Percentiles rank a stretch among this genome's conserved stretches.
phyloP scores from a whole-genome alignment of 35 echinoderm and acorn worm genomes.

The Apostichopus californicus region DNA sequence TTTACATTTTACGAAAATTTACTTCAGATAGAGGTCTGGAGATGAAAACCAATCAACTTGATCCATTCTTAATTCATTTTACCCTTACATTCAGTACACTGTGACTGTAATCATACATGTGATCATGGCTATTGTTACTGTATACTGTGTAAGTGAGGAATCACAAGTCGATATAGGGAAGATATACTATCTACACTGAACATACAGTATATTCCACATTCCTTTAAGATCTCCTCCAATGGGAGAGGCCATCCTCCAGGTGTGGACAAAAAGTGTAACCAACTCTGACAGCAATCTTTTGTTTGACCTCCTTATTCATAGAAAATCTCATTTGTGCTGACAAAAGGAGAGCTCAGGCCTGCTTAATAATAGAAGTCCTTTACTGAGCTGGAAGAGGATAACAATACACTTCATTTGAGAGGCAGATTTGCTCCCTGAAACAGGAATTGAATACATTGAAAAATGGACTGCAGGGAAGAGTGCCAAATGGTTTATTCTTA shows the following conservation, averaged over 20 bases:
- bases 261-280: slow-evolving; percentile 26
- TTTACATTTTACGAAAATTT: too few species aligned
- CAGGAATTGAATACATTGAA: neutral
- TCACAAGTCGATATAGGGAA: too few species aligned
- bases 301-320: neutral
- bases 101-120: too few species aligned
- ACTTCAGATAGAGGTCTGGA: too few species aligned
- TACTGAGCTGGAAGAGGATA: neutral
- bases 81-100: too few species aligned
- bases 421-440: slow-evolving; percentile 16
- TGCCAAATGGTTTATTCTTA: neutral
- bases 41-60: too few species aligned
- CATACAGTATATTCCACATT: too few species aligned
- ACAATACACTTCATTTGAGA: slow-evolving; percentile 22
- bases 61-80: too few species aligned
- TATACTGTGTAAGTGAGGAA: too few species aligned
- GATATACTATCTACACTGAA: too few species aligned
- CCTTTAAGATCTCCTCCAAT: too few species aligned
- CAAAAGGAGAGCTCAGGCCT: neutral
- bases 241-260: neutral
- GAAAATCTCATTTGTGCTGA: slow-evolving; percentile 17
- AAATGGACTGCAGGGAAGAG: neutral
- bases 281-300: slow-evolving; percentile 2
- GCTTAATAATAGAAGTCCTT: neutral
- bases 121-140: too few species aligned